Base-by-base conservation (phyloP, 2,797 vertebrate species). In the Pseudochirops cupreus region DNA sequence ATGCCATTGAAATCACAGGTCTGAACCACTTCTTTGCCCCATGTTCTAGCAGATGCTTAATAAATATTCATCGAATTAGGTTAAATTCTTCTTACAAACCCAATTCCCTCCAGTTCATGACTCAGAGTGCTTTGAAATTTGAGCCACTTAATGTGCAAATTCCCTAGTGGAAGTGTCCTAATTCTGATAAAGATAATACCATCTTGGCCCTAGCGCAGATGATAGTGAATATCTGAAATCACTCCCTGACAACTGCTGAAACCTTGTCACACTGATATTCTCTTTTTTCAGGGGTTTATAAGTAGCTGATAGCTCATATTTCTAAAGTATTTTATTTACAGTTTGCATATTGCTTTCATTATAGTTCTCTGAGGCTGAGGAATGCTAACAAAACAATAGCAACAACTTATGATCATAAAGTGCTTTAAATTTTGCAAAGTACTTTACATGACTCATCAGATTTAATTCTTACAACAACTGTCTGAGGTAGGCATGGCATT, bases 161-260 rank as follows among this genome's bases (percentile, higher is more conserved):
- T 67, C 93, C 26, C 92, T 92, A 92, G 91, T 46, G 92, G 91
- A 96, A 96, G 94, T 11, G 82, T 50, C 74, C 39, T 50, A 50
- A 96, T 90, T 93, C 91, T 54, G 93, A 93, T 87, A 74, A 95
- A 93, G 92, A 94, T 87, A 93, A 98, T 96, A 56, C 90, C 82
- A 95, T 50, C 46, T 46, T 74, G 33, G 11, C 55, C 59, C 82
- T 52, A 1, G 53, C 52, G 90, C 90, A 95, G 96, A 95, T 96
- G 31, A 95, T n/a, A 67, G 93, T 21, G 54, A 93, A 94, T 46
- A 39, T 50, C 29, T 96, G 67, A 54, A 92, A 33, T 54, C 24
- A 28, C 21, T 50, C 39, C 39, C 54, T 62, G 94, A 58, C n/a
- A 53, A 91, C 54, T 29, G 53, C 93, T 1, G 33, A 5, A 31